Conservation (phyloP, 2,888 invertebrate genomes). For the Xestia ashworthii region DNA sequence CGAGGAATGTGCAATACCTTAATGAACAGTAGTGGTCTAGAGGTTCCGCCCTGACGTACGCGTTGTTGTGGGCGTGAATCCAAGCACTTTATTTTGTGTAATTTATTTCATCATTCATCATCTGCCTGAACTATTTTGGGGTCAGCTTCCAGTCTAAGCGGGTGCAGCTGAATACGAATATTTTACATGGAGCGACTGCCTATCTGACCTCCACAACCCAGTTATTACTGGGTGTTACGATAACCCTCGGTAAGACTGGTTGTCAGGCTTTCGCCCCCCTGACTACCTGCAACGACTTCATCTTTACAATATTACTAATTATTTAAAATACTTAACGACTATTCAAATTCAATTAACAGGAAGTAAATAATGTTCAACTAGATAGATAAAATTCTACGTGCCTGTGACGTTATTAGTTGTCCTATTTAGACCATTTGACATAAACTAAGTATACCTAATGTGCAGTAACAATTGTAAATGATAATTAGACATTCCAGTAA, state of each 20-base stretch:
- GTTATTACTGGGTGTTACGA: background rate
- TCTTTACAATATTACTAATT: background rate
- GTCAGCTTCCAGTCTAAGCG: background rate
- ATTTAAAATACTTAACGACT: background rate
- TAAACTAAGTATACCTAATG: slow-evolving; percentile 26
- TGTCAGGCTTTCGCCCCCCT: background rate
- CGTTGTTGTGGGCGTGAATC: background rate
- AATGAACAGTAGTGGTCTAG: background rate
- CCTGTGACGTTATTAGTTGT: slow-evolving; percentile 47
- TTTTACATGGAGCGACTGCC: background rate
- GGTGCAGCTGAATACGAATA: background rate
- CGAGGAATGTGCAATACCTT: background rate
- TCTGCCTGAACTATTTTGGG: background rate
- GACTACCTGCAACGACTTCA: background rate
- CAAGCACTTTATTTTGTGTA: background rate
- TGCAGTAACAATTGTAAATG: slow-evolving; percentile 47
- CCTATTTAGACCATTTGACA: slow-evolving; percentile 43
- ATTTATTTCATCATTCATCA: background rate
- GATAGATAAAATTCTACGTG: slow-evolving; percentile 14
- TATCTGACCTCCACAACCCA: background rate
- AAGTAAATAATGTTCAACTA: slow-evolving; percentile 5
- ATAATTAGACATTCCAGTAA: slow-evolving; percentile 50
- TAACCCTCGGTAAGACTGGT: background rate
- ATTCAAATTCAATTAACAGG: slow-evolving; percentile 7
- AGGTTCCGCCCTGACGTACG: background rate